Evolutionary conservation across 1,140 invertebrate genomes (phyloP).

Genomic region (Phthorimaea operculella): DNA sequence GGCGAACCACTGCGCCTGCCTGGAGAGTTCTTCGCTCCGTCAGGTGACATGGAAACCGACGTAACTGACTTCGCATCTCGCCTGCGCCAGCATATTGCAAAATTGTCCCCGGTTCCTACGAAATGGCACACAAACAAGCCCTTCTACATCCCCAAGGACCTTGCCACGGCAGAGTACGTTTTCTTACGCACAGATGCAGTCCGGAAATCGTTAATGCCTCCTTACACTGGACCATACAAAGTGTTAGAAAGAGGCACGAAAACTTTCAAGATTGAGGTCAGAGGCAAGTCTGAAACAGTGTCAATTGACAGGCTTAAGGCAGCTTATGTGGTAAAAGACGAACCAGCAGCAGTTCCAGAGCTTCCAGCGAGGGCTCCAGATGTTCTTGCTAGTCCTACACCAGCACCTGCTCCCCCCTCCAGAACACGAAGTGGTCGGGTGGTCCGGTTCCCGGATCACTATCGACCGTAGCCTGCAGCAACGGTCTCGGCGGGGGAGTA

Average conservation of each 20-base stretch:
- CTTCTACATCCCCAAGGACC: slow-evolving; percentile 9
- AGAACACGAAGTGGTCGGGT: too few relatives aligned
- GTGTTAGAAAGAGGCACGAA: slow-evolving; percentile 25
- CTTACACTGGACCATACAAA: slow-evolving; percentile 38
- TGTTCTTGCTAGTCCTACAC: too few relatives aligned
- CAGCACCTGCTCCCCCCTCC: too few relatives aligned
- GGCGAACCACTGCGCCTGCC: slow-evolving; percentile 17
- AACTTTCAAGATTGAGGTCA: slow-evolving; percentile 23
- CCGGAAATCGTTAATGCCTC: slow-evolving; percentile 20
- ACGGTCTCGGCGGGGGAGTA: too few relatives aligned
- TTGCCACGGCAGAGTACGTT: slow-evolving; percentile 16
- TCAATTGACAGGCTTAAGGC: slow-evolving; percentile 37
- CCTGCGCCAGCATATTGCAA: slow-evolving; percentile 1
- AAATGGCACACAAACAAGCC: slow-evolving; percentile 4
- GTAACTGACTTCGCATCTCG: slow-evolving; percentile 2
- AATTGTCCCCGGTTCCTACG: slow-evolving; percentile 5
- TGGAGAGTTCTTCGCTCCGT: slow-evolving; percentile 28
- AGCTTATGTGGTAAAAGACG: slow-evolving; percentile 9
- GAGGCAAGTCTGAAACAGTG: slow-evolving; percentile 21
- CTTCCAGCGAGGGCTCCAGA: too few relatives aligned
- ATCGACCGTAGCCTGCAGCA: too few relatives aligned
- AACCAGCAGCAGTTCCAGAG: too few relatives aligned
- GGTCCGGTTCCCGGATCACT: too few relatives aligned
- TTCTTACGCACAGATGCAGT: slow-evolving; percentile 30
- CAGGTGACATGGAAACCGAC: neutral